phyloP scores from a whole-genome alignment of 2,797 vertebrate genomes.

The Falco novaeseelandiae region DNA sequence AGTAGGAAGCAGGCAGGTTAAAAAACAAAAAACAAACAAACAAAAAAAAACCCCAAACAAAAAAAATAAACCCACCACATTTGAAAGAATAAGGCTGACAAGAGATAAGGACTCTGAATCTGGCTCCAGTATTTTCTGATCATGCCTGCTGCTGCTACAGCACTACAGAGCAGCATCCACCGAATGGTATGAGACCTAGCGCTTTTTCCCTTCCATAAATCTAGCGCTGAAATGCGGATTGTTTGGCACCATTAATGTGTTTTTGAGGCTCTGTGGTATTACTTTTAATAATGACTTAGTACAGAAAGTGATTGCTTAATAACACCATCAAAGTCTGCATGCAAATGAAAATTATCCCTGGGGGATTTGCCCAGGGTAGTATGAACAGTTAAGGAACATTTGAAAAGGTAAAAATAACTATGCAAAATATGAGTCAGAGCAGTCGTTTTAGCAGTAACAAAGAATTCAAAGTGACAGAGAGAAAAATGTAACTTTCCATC shows the following conservation, averaged over 20 bases:
- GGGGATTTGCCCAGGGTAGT: slow-evolving; percentile 52
- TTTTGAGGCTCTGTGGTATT: slow-evolving; percentile 60
- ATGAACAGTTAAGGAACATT: slow-evolving; percentile 64
- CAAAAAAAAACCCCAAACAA: not conserved
- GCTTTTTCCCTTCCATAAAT: slow-evolving; percentile 45
- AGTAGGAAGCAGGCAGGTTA: not conserved
- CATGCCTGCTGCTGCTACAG: not conserved
- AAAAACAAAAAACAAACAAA: not conserved
- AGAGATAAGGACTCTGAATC: not conserved
- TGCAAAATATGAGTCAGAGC: slow-evolving; percentile 68
- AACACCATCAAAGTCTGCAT: slow-evolving; percentile 67
- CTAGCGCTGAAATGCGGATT: slow-evolving; percentile 18
- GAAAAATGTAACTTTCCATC: slow-evolving; percentile 69
- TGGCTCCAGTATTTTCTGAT: not conserved
- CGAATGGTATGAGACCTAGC: not conserved
- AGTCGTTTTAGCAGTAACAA: slow-evolving; percentile 63
- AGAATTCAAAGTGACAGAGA: slow-evolving; percentile 70
- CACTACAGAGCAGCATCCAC: not conserved
- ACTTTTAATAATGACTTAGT: slow-evolving; percentile 67
- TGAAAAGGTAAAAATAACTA: slow-evolving; percentile 72
- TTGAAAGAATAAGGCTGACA: not conserved
- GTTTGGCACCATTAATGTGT: slow-evolving; percentile 52
- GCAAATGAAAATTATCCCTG: slow-evolving; percentile 66
- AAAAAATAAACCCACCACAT: not conserved
- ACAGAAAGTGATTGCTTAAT: slow-evolving; percentile 69